Evolutionary conservation across 2,888 invertebrate genomes (phyloP).

Genomic region (Trichogramma evanescens): DNA sequence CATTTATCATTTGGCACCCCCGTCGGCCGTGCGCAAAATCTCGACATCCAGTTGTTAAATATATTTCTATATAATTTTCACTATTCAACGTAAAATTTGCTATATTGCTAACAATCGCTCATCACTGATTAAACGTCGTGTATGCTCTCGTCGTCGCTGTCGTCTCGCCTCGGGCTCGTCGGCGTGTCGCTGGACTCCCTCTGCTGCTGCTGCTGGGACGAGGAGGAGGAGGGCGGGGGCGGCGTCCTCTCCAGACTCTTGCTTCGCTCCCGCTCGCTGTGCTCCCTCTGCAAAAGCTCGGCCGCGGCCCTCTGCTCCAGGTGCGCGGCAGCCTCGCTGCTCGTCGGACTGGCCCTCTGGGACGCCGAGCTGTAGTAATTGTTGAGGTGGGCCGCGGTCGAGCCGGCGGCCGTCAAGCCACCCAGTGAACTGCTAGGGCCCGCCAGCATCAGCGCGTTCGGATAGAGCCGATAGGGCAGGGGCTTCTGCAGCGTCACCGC

Average conservation of each 20-base stretch:
- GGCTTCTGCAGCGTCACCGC: slow-evolving; percentile 76
- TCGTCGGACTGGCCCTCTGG: neutral
- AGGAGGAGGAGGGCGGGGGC: slow-evolving; percentile 32
- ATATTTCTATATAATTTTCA: no score
- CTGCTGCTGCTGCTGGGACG: slow-evolving; percentile 26
- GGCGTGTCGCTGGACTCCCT: slow-evolving; percentile 31
- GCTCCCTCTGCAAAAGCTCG: slow-evolving; percentile 20
- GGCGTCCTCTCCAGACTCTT: slow-evolving; percentile 35
- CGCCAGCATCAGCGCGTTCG: slow-evolving; percentile 58
- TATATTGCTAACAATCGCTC: neutral
- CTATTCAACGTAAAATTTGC: no score
- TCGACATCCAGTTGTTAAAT: no score
- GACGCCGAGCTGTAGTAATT: slow-evolving; percentile 14
- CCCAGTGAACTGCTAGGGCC: slow-evolving; percentile 64
- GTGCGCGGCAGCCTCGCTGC: slow-evolving; percentile 57
- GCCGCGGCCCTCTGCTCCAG: slow-evolving; percentile 40
- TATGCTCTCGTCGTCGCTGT: slow-evolving; percentile 46
- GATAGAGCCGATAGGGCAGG: slow-evolving; percentile 60
- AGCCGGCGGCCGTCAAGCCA: slow-evolving; percentile 56
- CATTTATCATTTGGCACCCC: no score
- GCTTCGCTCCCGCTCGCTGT: slow-evolving; percentile 36
- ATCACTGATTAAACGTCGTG: slow-evolving; percentile 41
- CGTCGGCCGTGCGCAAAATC: no score
- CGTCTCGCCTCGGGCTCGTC: slow-evolving; percentile 37
- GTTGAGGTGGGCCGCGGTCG: slow-evolving; percentile 36